These are phyloP conservation scores for Lamellibrachia satsuma DNA, from an alignment of 2,888 invertebrate species.

Conservation along the genomic window DNA sequence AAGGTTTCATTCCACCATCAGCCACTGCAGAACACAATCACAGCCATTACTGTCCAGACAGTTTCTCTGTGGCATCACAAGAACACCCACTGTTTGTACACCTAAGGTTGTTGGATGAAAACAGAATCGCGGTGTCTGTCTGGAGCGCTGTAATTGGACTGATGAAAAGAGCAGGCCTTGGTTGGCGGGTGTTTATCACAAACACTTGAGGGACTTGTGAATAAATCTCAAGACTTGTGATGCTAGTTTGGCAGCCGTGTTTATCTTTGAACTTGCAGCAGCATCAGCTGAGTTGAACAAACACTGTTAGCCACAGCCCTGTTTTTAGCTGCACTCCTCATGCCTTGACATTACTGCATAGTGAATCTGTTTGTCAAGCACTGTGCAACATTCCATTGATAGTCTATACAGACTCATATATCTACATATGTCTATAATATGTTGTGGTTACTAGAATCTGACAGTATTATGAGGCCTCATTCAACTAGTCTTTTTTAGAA, in stretches of 20 bases:
- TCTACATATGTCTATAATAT: no score
- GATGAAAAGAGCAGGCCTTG: background rate
- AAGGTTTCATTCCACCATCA: background rate
- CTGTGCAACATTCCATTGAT: background rate
- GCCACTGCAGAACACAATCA: background rate
- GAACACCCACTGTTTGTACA: background rate
- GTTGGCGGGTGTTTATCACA: background rate
- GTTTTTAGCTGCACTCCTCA: background rate
- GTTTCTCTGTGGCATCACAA: background rate
- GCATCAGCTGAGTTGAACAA: background rate
- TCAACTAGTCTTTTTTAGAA: no score
- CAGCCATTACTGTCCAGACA: background rate
- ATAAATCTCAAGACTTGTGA: background rate
- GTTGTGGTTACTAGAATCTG: no score
- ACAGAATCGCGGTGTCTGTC: background rate
- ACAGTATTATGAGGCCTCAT: no score
- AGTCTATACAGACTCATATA: no score
- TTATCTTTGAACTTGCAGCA: background rate
- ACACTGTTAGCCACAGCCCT: background rate
- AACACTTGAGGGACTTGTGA: background rate
- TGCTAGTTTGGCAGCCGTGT: background rate
- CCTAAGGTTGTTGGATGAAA: background rate
- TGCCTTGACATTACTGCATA: background rate
- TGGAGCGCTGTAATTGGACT: background rate
- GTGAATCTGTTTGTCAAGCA: background rate